Base-by-base conservation (phyloP, 2,888 invertebrate genomes). In the Lingula anatina region DNA sequence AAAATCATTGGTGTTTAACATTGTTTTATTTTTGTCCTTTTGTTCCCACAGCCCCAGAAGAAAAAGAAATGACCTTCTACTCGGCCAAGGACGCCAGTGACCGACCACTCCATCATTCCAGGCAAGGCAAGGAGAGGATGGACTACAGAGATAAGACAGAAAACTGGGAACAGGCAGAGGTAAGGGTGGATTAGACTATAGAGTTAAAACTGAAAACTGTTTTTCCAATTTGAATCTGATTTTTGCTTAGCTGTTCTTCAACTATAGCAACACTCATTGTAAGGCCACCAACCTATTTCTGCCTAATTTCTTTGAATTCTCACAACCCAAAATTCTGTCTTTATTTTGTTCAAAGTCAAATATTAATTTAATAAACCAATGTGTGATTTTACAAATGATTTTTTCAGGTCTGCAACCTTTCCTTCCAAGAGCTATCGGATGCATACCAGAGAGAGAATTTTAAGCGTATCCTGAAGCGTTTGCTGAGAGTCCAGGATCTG, bases 81-180 rank as follows among this genome's bases (percentile, higher is more conserved):
- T 41, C 54, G 36, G 37, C 67, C 36, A 53, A 55, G 24, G 62
- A 67, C 51, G 62, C 66, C 18, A 61, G 65, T n/a, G 57, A 61
- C n/a, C 44, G 58, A 5, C 54, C 57, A 2, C 64, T 71, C 31
- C 71, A 71, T 47, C 71, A 72, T 49, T 57, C 59, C 15, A 44
- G 57, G 24, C 46, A 48, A 2, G 68, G 68, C 0, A 55, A 47
- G 37, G 53, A 60, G 21, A 51, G 63, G 42, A 56, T 46, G 9
- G 53, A 64, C 36, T 65, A 71, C 51, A 55, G 60, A 47, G 53
- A 65, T 46, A 23, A 49, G 31, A 53, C 55, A 37, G 72, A 72
- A 46, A 61, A 65, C 54, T 72, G 72, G 72, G 67, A 66, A 47
- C 47, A 51, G 24, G 65, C 66, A 2, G 46, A 51, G 57, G 69